Percentiles rank a stretch among this genome's conserved stretches.
These are phyloP conservation scores for Leptonema lineaticorne DNA, from an alignment of 1,140 invertebrate species.

Conservation along the genomic window DNA sequence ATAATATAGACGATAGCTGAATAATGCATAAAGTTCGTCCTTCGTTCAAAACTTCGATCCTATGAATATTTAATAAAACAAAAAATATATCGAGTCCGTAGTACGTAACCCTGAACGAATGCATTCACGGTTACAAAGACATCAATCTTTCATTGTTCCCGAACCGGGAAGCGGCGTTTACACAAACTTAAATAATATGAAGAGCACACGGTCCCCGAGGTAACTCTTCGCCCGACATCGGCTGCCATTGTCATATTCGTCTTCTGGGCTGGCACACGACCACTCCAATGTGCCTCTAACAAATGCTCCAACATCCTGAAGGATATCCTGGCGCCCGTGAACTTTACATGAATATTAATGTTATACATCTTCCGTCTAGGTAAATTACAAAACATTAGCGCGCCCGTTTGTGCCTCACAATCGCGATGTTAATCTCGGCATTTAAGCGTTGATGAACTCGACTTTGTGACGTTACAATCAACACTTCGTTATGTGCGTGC, in stretches of 20 bases:
- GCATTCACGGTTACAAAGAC: conserved; percentile 2
- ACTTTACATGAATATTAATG: conserved; percentile 41
- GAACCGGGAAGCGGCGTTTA: conserved; percentile 1
- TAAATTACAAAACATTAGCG: conserved; percentile 34
- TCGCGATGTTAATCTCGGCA: neutral
- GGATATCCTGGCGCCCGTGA: conserved; percentile 39
- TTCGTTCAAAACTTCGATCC: too few relatives aligned
- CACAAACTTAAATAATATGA: conserved; percentile 22
- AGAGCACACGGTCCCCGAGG: conserved; percentile 4
- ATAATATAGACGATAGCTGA: too few relatives aligned
- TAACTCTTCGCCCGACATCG: conserved; percentile 6
- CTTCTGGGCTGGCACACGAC: conserved; percentile 16
- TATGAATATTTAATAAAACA: too few relatives aligned
- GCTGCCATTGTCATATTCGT: conserved; percentile 2
- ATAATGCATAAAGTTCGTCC: too few relatives aligned
- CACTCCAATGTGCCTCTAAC: conserved; percentile 20
- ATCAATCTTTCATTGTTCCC: conserved; percentile 33
- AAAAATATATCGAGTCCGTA: too few relatives aligned
- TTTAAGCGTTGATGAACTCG: neutral
- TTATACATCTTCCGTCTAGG: conserved; percentile 33
- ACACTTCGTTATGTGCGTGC: neutral
- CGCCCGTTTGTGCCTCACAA: neutral
- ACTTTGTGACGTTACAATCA: neutral
- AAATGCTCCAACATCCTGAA: conserved; percentile 31
- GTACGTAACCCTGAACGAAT: neutral